Evolutionary conservation across 2,797 vertebrate genomes (phyloP).

Genomic region (Heliangelus exortis): DNA sequence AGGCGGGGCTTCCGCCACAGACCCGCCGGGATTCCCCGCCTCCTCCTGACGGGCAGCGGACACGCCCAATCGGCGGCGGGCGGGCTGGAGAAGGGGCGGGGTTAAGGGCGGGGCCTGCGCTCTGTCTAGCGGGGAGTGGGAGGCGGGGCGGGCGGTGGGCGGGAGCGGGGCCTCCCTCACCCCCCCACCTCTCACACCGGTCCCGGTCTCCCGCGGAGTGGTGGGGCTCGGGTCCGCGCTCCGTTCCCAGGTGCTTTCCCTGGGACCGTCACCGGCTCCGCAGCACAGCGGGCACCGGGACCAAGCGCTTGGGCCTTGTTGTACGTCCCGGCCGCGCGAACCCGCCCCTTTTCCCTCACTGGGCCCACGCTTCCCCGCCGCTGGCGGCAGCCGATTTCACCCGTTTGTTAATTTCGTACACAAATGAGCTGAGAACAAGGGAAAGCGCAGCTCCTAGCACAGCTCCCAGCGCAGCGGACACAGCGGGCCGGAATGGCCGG

Average conservation of each 20-base stretch:
- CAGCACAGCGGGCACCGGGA: accelerated
- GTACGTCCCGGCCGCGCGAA: not conserved
- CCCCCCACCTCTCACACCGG: too few species aligned
- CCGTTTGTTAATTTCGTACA: not conserved
- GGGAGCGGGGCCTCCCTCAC: not conserved
- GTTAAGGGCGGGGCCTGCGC: not conserved
- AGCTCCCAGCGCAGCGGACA: not conserved
- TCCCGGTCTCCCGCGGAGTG: not conserved
- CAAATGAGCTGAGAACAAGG: not conserved
- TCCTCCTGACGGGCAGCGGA: not conserved
- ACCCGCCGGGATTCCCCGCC: not conserved
- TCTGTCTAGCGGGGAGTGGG: not conserved
- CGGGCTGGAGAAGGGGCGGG: not conserved
- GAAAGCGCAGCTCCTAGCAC: not conserved
- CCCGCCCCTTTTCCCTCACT: not conserved
- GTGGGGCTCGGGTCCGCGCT: accelerated
- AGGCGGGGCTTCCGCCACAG: slow-evolving; percentile 46
- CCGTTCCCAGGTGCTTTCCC: accelerated
- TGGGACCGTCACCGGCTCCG: too few species aligned
- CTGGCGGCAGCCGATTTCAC: not conserved
- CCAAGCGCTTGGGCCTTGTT: not conserved
- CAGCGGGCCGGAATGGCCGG: not conserved
- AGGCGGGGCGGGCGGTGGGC: not conserved
- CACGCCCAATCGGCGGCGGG: not conserved
- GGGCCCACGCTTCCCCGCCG: not conserved